A percentile compares a stretch with the other conserved stretches of the same genome.
These are phyloP conservation scores for rat (Rattus norvegicus) DNA, from an alignment of 2,113 vertebrate species.

Conservation along the genomic window GRCr8 NC_086034.1:4324001-4324500, in stretches of 20 bases:
- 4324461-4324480: background rate
- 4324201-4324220: slow-evolving; percentile 5
- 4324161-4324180: slow-evolving; percentile 61
- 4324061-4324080: slow-evolving; percentile 85
- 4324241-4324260: slow-evolving; percentile 31
- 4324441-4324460: background rate
- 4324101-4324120: slow-evolving; percentile 68
- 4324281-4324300: background rate
- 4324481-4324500: background rate
- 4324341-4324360: slow-evolving; percentile 54
- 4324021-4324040: slow-evolving; percentile 98
- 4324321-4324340: slow-evolving; percentile 29
- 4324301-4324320: background rate
- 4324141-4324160: slow-evolving; percentile 34
- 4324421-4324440: background rate
- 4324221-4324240: slow-evolving; percentile 11
- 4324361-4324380: background rate
- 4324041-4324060: slow-evolving; percentile 83
- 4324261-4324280: slow-evolving; percentile 52
- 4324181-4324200: slow-evolving; percentile 22
- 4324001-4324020: slow-evolving; percentile 91
- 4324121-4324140: slow-evolving; percentile 67
- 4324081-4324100: slow-evolving; percentile 79
- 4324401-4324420: background rate
- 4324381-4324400: background rate